Percentiles rank a stretch among this genome's conserved stretches.
Conservation (phyloP, 2,113 vertebrate species). For the Psophia crepitans region DNA sequence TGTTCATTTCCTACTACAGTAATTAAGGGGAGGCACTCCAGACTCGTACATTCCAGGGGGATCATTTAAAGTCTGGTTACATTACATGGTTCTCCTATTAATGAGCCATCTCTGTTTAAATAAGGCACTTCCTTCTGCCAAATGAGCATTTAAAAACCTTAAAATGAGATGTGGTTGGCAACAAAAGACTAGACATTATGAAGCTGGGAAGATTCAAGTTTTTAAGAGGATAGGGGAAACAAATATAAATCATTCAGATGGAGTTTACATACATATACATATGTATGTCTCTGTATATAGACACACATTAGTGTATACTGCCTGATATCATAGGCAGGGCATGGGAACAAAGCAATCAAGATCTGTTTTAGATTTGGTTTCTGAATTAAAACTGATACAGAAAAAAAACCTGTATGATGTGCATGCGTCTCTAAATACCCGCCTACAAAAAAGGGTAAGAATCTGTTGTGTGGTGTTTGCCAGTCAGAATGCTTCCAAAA, state of each 20-base stretch:
- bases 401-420: background rate
- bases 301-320: background rate
- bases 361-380: background rate
- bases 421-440: background rate
- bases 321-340: background rate
- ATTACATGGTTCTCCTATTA: conserved; percentile 45
- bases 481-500: background rate
- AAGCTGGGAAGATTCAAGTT: background rate
- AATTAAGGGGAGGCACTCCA: conserved; percentile 51
- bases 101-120: conserved; percentile 35
- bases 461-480: background rate
- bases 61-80: conserved; percentile 52
- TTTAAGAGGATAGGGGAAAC: background rate
- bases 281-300: background rate
- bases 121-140: conserved; percentile 13
- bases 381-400: background rate
- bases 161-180: conserved; percentile 5
- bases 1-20: conserved; percentile 47
- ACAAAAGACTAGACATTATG: background rate
- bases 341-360: background rate
- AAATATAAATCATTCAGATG: background rate
- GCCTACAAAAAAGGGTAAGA: background rate
- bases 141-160: conserved; percentile 24
- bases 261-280: background rate
- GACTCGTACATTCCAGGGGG: conserved; percentile 25